These are phyloP conservation scores for Egretta garzetta DNA, from an alignment of 2,113 vertebrate genomes.

Conservation along the genomic window DNA sequence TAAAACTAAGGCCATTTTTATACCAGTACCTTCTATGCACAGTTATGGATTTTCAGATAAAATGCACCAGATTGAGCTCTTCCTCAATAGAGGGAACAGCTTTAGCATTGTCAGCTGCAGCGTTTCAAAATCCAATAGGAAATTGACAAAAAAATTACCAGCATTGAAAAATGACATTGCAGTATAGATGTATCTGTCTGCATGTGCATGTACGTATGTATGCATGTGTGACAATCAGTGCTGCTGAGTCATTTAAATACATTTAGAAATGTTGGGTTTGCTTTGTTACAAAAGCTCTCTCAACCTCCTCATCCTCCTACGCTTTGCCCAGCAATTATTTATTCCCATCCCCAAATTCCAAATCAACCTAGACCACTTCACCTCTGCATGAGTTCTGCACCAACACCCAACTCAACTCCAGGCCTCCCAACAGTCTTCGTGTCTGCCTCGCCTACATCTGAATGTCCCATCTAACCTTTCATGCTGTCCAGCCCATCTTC, in stretches of 20 bases:
- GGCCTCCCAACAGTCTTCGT: not conserved
- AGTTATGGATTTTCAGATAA: not conserved
- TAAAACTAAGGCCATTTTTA: not conserved
- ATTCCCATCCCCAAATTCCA: not conserved
- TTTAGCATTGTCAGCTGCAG: not conserved
- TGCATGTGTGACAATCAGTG: not conserved
- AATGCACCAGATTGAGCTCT: not conserved
- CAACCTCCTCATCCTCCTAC: not conserved
- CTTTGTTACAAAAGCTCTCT: not conserved
- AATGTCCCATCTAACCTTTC: not conserved
- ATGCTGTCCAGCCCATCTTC: not conserved
- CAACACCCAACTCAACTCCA: not conserved
- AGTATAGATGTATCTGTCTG: not conserved
- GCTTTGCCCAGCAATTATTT: not conserved
- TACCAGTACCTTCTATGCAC: not conserved
- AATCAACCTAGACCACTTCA: not conserved
- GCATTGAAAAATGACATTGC: not conserved
- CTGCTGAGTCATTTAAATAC: not conserved
- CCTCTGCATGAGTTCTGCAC: not conserved
- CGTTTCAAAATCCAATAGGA: not conserved
- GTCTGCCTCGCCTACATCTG: fast-evolving
- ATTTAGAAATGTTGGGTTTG: not conserved
- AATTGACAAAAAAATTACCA: not conserved
- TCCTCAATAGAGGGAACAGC: not conserved
- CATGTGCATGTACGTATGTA: fast-evolving